phyloP scores from a whole-genome alignment of 53 echinoderm and acorn worm genomes.

The Luidia sarsii region DNA sequence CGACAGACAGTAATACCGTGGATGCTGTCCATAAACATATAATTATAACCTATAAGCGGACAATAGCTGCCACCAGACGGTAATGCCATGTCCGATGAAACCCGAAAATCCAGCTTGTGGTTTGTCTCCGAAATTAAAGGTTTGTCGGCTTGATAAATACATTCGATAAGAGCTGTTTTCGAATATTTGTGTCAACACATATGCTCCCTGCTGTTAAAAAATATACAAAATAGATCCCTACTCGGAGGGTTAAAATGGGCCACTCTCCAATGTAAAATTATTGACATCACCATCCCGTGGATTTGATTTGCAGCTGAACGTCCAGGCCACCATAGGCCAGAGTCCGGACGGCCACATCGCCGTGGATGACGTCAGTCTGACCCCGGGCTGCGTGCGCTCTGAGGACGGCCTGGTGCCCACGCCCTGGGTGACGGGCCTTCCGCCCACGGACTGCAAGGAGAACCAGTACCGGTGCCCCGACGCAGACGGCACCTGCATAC shows the following conservation, averaged over 20 bases:
- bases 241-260: no score
- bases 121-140: no score
- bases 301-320: constrained; percentile 81
- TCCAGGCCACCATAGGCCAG: constrained; percentile 75
- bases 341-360: constrained; percentile 76
- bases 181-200: no score
- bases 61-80: no score
- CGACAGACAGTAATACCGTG: no score
- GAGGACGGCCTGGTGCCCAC: constrained; percentile 29
- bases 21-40: no score
- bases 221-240: no score
- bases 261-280: background rate
- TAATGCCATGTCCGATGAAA: no score
- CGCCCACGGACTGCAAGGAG: constrained; percentile 17
- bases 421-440: constrained; percentile 13
- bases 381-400: constrained; percentile 61
- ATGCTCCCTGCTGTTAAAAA: background rate
- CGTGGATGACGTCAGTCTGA: constrained; percentile 85
- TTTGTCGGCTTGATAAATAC: no score
- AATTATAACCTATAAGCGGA: no score
- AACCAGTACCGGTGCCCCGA: constrained; percentile 23
- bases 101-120: no score
- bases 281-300: background rate
- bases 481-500: constrained; percentile 55
- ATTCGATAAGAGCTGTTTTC: no score